Evolutionary conservation across 30 jellyfish, hydroid and myxozoan genomes (phyloP).

Genomic region (Pseudorhiza aurosa): DNA sequence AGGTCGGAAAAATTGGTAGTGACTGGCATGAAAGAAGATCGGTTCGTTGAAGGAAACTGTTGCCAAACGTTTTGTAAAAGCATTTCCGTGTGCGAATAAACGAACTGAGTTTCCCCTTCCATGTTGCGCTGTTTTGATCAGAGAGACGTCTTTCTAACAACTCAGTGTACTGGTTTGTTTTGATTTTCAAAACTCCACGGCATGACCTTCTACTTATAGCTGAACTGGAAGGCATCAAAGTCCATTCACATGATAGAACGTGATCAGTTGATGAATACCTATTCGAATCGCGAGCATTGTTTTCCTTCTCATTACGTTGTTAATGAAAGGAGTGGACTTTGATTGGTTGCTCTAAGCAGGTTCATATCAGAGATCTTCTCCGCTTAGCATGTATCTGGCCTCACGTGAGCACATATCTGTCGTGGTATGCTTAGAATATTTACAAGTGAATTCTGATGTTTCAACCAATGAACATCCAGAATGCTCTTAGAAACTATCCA

Average conservation of each 20-base stretch:
- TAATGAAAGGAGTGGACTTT: no score
- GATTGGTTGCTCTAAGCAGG: conserved; percentile 28
- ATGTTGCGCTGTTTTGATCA: not conserved
- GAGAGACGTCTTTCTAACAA: not conserved
- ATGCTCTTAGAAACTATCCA: not conserved
- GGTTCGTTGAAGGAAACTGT: not conserved
- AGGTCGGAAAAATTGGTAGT: not conserved
- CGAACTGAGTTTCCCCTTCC: conserved; percentile 14
- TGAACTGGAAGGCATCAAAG: conserved; percentile 6
- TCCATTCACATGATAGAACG: conserved; percentile 36
- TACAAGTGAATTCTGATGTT: not conserved
- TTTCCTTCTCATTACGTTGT: no score
- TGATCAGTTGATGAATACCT: conserved; percentile 8
- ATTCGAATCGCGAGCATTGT: no score
- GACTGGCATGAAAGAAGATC: not conserved
- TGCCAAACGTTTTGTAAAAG: not conserved
- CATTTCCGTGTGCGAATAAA: conserved; percentile 8
- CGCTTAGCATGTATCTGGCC: no score
- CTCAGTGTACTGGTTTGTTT: not conserved
- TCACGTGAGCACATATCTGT: no score
- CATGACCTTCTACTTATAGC: not conserved
- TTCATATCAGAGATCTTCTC: no score
- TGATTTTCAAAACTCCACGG: not conserved
- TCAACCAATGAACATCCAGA: conserved; percentile 1
- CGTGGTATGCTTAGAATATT: not conserved